These are phyloP conservation scores for Zaprionus vittiger DNA, from an alignment of 1,140 invertebrate genomes.

Conservation along the genomic window DNA sequence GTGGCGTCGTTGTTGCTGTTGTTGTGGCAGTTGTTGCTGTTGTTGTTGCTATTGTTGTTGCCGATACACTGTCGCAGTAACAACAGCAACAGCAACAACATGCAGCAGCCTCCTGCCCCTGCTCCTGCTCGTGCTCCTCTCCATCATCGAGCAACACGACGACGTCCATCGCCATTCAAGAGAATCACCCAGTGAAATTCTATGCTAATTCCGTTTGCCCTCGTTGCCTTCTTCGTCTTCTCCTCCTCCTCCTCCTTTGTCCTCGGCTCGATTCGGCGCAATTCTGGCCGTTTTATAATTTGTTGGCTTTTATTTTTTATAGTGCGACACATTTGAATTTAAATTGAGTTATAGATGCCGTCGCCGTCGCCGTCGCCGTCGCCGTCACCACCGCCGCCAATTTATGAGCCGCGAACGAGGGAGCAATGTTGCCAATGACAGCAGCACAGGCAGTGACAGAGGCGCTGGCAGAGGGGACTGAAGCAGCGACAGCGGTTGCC, in stretches of 20 bases:
- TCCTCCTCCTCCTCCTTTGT: background rate
- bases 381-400: constrained; percentile 51
- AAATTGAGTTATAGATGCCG: constrained; percentile 73
- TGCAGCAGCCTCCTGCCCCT: constrained; percentile 43
- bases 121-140: constrained; percentile 27
- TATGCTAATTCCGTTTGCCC: constrained; percentile 51
- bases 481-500: constrained; percentile 48
- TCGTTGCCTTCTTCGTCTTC: background rate
- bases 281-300: constrained; percentile 60
- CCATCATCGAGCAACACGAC: constrained; percentile 34
- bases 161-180: constrained; percentile 54
- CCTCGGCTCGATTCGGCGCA: constrained; percentile 8
- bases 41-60: constrained; percentile 45
- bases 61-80: constrained; percentile 61
- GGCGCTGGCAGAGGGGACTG: background rate
- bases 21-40: constrained; percentile 24
- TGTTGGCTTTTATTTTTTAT: constrained; percentile 41
- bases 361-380: background rate
- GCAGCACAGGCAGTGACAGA: constrained; percentile 18
- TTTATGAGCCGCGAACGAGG: constrained; percentile 62
- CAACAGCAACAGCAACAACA: constrained; percentile 57
- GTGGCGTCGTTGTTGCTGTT: constrained; percentile 27
- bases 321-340: constrained; percentile 73
- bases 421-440: constrained; percentile 42
- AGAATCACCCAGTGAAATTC: constrained; percentile 13